Conservation (phyloP, 1,140 invertebrate genomes). For the Atta texana region DNA sequence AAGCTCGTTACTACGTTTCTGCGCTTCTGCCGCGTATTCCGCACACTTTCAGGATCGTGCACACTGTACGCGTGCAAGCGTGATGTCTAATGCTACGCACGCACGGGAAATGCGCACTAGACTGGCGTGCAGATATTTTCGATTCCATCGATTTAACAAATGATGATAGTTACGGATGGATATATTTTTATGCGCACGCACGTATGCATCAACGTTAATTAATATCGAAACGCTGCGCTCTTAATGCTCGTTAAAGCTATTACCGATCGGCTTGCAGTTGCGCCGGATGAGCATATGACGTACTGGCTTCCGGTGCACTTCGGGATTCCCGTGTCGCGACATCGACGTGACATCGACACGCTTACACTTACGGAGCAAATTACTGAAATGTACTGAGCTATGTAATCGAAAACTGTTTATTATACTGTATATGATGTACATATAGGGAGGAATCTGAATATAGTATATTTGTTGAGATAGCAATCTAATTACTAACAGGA, state of each 20-base stretch:
- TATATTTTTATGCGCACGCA: slow-evolving; percentile 51
- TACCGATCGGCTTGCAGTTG: slow-evolving; percentile 65
- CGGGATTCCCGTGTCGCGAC: slow-evolving; percentile 18
- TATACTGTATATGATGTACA: background rate
- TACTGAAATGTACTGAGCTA: slow-evolving; percentile 33
- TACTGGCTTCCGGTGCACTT: slow-evolving; percentile 53
- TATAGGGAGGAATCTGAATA: background rate
- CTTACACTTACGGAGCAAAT: slow-evolving; percentile 20
- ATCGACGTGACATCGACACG: slow-evolving; percentile 54
- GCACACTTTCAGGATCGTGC: background rate
- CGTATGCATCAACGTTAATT: slow-evolving; percentile 66
- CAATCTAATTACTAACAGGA: slow-evolving; percentile 42
- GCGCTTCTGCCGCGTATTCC: slow-evolving; percentile 20
- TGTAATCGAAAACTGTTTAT: slow-evolving; percentile 16
- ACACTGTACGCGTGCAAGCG: background rate
- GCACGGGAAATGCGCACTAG: slow-evolving; percentile 3
- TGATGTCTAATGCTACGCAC: slow-evolving; percentile 1
- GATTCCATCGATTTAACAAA: slow-evolving; percentile 68
- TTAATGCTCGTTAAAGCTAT: slow-evolving; percentile 66
- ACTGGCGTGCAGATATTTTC: slow-evolving; percentile 42
- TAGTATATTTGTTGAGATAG: slow-evolving; percentile 43
- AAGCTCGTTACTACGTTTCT: slow-evolving; percentile 49
- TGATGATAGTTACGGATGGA: slow-evolving; percentile 48
- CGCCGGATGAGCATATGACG: slow-evolving; percentile 60
- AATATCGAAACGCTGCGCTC: slow-evolving; percentile 67